Evolutionary conservation across 1,140 invertebrate genomes (phyloP), one percentile per base, ranked within the genome.

Genomic region (Formica exsecta): DNA sequence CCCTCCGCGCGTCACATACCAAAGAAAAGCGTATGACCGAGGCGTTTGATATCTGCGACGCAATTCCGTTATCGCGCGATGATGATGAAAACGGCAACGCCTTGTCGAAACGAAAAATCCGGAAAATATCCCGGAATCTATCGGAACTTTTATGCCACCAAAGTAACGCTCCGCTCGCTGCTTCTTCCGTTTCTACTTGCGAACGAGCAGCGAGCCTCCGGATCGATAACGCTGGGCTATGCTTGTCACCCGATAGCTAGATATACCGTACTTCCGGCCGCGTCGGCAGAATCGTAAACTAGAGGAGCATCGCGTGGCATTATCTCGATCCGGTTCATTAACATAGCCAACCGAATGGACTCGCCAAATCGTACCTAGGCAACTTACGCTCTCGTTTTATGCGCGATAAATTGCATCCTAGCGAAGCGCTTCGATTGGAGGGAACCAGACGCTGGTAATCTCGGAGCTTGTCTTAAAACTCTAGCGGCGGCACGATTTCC

Each of bases 201-300:
- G 36, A 25, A 61, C 61, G 13, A 86, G 25, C 61, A 36, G 68
- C 88, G 87, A 85, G 87, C 36, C 38, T n/a, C 22, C 22, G 57
- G 86, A 51, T 90, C 91, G 88, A 91, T 90, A 91, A 87, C 86
- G 22, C 65, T 80, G 80, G 86, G 74, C 73, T 86, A 75, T 85
- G 44, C 84, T 73, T 76, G 92, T 89, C 88, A 90, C 83, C 86
- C 83, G 76, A 85, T 89, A 88, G 87, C 90, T 85, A 22, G 22
- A 86, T 84, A 80, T 87, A 51, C 48, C 48, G 16, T 51, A 90
- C 85, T 92, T 92, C 86, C 91, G 87, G 90, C 89, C 89, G 88
- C 84, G 89, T 93, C 92, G 90, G 87, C 86, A 87, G 86, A 75
- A 73, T 85, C 89, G 86, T 92, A 93, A 92, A 93, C 88, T 87